Percentiles rank a stretch among this genome's conserved stretches.
These are phyloP conservation scores for Phortica okadai DNA, from an alignment of 2,888 invertebrate genomes.

Conservation along the genomic window DNA sequence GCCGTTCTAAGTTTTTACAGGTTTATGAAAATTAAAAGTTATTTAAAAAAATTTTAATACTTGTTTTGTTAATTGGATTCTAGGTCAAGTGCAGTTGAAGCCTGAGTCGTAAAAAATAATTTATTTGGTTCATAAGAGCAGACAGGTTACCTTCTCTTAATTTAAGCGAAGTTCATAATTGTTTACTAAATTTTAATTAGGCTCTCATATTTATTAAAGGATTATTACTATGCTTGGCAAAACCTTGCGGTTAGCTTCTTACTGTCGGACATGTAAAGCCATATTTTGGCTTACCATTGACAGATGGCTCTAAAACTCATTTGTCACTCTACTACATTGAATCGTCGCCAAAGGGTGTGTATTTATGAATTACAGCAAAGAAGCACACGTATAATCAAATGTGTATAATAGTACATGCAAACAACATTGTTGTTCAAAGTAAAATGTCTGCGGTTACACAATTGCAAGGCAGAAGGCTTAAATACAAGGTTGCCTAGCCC, in stretches of 20 bases:
- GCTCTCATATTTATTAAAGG: too few relatives aligned
- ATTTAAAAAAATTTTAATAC: constrained; percentile 20
- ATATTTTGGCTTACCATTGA: constrained; percentile 42
- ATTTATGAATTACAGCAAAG: constrained; percentile 11
- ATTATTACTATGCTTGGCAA: neutral
- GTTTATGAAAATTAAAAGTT: constrained; percentile 4
- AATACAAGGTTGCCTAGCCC: neutral
- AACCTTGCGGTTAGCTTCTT: constrained; percentile 15
- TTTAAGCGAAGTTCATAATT: too few relatives aligned
- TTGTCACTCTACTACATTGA: constrained; percentile 47
- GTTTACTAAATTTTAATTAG: too few relatives aligned
- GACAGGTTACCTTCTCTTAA: too few relatives aligned
- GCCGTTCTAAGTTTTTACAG: neutral
- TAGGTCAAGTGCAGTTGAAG: neutral
- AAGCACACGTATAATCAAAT: constrained; percentile 13
- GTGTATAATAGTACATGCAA: neutral
- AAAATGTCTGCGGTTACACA: constrained; percentile 39
- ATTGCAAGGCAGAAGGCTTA: neutral
- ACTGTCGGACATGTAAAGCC: constrained; percentile 12
- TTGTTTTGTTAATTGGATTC: constrained; percentile 29
- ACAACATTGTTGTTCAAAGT: constrained; percentile 22
- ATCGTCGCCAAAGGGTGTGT: neutral
- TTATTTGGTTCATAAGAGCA: too few relatives aligned
- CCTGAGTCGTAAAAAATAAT: too few relatives aligned
- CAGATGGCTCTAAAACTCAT: constrained; percentile 37